Conservation (phyloP, 2,113 vertebrate genomes). For the Hydrolagus affinis region DNA sequence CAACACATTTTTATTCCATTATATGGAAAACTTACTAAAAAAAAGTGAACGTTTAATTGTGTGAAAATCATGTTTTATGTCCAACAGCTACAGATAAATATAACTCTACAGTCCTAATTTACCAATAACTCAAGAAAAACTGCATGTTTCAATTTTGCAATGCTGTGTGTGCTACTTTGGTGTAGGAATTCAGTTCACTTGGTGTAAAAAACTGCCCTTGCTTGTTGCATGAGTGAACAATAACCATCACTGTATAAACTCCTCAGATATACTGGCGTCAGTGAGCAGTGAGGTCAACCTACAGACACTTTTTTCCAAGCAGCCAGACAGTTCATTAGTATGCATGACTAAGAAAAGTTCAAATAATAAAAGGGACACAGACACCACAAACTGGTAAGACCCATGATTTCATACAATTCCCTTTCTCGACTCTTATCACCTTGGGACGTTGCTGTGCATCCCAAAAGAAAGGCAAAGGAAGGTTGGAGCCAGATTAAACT, state of each 20-base stretch:
- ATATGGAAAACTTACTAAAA: no score
- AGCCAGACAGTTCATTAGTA: not conserved
- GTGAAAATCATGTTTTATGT: no score
- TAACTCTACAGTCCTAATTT: no score
- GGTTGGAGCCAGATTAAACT: not conserved
- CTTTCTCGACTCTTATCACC: not conserved
- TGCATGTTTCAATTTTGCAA: not conserved
- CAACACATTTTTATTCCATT: no score
- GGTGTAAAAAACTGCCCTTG: not conserved
- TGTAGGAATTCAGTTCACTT: not conserved
- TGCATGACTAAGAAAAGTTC: not conserved
- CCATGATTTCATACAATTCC: not conserved
- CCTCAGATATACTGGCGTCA: conserved; percentile 20
- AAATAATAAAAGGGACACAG: not conserved
- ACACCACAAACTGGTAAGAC: not conserved
- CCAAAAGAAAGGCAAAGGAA: not conserved
- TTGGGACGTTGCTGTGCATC: no score
- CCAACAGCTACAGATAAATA: no score
- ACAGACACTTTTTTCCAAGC: not conserved
- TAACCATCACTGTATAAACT: not conserved
- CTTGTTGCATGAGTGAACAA: conserved; percentile 14
- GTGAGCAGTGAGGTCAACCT: conserved; percentile 26
- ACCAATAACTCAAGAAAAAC: no score
- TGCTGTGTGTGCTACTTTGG: no score
- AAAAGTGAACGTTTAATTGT: no score